A percentile compares a stretch with the other conserved stretches of the same genome.
phyloP scores from a whole-genome alignment of 2,888 invertebrate genomes.

The Brachyopa scutellaris region DNA sequence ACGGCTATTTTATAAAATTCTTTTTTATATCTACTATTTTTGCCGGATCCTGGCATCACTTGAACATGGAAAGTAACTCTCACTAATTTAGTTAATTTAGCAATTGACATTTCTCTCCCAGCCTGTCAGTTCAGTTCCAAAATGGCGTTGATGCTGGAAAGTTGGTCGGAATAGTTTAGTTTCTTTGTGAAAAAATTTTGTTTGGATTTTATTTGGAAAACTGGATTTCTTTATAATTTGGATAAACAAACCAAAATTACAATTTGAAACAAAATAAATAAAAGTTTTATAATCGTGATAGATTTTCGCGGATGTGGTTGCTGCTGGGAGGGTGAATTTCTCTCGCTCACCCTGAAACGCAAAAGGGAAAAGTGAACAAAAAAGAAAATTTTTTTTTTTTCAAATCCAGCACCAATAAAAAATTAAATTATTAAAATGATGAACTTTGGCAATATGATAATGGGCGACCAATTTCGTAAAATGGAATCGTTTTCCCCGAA shows the following conservation, averaged over 20 bases:
- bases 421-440: conserved; percentile 76
- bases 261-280: conserved; percentile 2
- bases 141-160: conserved; percentile 74
- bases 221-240: conserved; percentile 18
- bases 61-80: neutral
- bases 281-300: too few species aligned
- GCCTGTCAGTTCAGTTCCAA: conserved; percentile 71
- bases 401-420: neutral
- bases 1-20: too few species aligned
- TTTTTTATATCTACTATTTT: too few species aligned
- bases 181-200: conserved; percentile 39
- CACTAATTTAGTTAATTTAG: neutral
- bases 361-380: conserved; percentile 43
- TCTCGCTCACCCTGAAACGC: conserved; percentile 66
- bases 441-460: conserved; percentile 86
- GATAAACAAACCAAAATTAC: neutral
- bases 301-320: conserved; percentile 13
- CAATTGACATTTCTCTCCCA: conserved; percentile 60
- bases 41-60: conserved; percentile 8
- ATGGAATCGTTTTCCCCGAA: conserved; percentile 97
- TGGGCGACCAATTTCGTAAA: conserved; percentile 96
- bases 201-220: conserved; percentile 52
- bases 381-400: conserved; percentile 2
- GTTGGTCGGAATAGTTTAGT: conserved; percentile 12
- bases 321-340: conserved; percentile 34